Evolutionary conservation across 2,797 vertebrate genomes (phyloP).

Genomic region (Morus bassanus): DNA sequence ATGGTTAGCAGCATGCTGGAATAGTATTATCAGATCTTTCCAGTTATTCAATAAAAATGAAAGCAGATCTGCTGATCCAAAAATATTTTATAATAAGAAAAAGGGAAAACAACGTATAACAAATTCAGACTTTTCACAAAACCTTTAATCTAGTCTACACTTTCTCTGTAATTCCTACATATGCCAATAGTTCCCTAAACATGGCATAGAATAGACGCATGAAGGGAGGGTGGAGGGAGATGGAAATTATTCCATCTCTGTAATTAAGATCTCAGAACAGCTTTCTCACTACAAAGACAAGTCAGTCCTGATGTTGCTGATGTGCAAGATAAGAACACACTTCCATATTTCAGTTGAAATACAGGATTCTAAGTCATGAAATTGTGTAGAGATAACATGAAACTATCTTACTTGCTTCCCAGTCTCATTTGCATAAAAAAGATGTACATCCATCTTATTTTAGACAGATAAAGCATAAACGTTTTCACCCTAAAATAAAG

Average conservation of each 20-base stretch:
- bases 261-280: neutral
- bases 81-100: neutral
- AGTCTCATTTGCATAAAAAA: neutral
- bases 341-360: neutral
- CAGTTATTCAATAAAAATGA: neutral
- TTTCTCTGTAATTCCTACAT: neutral
- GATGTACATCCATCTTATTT: neutral
- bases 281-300: neutral
- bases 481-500: neutral
- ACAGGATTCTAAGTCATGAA: neutral
- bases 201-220: neutral
- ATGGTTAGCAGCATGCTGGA: neutral
- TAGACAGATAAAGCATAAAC: neutral
- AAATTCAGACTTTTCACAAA: neutral
- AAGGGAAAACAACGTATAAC: neutral
- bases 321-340: neutral
- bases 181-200: neutral
- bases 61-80: neutral
- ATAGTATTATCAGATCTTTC: neutral
- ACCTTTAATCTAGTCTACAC: neutral
- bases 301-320: neutral
- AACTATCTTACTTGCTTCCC: neutral
- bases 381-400: neutral
- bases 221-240: neutral
- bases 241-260: neutral